These are phyloP conservation scores for Gnathonemus longibarbis DNA, from an alignment of 2,113 vertebrate species.

Conservation along the genomic window DNA sequence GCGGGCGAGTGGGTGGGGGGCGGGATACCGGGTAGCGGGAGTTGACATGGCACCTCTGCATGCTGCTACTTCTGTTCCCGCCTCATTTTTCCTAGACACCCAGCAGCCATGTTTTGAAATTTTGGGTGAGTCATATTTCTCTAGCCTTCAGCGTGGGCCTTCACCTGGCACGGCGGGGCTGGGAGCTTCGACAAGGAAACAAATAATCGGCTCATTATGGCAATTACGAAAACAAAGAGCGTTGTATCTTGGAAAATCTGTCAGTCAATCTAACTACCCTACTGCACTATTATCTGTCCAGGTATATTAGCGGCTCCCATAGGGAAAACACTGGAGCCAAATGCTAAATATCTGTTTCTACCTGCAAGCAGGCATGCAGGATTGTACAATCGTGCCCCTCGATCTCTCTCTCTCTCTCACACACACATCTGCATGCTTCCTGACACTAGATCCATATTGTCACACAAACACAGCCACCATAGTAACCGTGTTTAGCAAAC, in stretches of 20 bases:
- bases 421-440: background rate
- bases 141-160: background rate
- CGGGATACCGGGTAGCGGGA: background rate
- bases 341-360: background rate
- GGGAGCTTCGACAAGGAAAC: background rate
- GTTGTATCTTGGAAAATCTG: background rate
- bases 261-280: background rate
- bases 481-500: conserved; percentile 18
- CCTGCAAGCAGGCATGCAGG: background rate
- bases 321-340: background rate
- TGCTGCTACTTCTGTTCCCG: background rate
- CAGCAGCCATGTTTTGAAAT: conserved; percentile 4
- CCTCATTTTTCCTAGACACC: background rate
- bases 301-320: background rate
- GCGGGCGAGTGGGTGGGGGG: background rate
- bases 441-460: background rate
- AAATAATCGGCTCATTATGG: conserved; percentile 6
- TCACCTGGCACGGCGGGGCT: background rate
- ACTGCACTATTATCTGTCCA: background rate
- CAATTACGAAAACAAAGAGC: background rate
- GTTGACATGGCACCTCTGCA: background rate
- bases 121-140: conserved; percentile 1
- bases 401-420: too few relatives aligned
- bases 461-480: conserved; percentile 16
- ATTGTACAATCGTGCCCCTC: background rate